Evolutionary conservation across 2,113 vertebrate species (phyloP), one percentile per base, ranked within the genome.

Genomic region (Isichthys henryi): DNA sequence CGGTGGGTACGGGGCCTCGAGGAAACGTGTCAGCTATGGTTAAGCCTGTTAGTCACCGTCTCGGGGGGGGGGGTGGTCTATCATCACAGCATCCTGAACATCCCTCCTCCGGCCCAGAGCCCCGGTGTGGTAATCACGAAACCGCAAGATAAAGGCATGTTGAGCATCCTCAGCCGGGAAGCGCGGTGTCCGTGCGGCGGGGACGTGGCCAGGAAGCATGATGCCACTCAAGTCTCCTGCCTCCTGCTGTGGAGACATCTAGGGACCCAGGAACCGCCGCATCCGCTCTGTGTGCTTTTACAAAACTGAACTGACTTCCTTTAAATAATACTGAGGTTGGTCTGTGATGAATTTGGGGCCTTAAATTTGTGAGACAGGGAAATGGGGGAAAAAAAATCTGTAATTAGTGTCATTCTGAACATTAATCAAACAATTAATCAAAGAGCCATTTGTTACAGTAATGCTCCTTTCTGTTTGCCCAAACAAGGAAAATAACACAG

Each of bases 61-160:
- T 70, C 89, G 91, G 90, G 92, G 92, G 91, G 92, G 93, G 35
- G 35, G 35, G 35, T 39, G 35, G 93, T 93, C 91, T 92, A 87
- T 90, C 92, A 95, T 95, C 94, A 95, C 95, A 94, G 93, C 92
- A 95, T 96, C 95, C 95, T 96, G 93, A 95, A 91, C 91, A 86
- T 27, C 90, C 89, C 90, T 91, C 90, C 88, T 92, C 86, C 92
- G 88, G 89, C 53, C 50, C 87, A 46, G 31, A 66, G 23, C n/a
- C 77, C 53, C 43, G 89, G 58, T 74, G 35, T 52, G 52, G 23
- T 50, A n/a, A 86, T 21, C 84, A 46, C 5, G 11, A 15, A 46
- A 49, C 21, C 19, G 23, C 48, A 23, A 49, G 84, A 50, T 31
- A 15, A 21, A 23, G 15, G n/a, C 0, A 10, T 3, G 10, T 4